Conservation (phyloP, 2,113 vertebrate genomes). For the Struthio camelus region DNA sequence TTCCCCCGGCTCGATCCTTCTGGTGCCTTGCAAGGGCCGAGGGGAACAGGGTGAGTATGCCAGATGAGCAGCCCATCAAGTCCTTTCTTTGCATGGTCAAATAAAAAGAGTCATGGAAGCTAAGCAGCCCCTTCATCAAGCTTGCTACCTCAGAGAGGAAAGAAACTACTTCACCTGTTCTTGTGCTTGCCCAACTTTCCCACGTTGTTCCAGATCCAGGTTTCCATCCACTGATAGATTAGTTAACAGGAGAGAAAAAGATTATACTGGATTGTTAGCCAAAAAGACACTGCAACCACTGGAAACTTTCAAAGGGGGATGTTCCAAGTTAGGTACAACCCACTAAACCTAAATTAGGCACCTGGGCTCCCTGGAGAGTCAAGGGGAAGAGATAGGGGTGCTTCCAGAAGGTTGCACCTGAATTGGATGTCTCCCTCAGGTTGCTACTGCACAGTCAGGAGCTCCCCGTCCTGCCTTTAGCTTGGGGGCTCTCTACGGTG, state of each 20-base stretch:
- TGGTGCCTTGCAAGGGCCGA: not conserved
- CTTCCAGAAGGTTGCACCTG: not conserved
- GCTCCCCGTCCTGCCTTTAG: not conserved
- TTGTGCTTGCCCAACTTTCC: not conserved
- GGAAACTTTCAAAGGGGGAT: not conserved
- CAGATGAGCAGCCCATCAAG: not conserved
- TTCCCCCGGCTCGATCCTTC: not conserved
- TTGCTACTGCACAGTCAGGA: not conserved
- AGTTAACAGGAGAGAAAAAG: not conserved
- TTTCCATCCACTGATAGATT: rapidly evolving
- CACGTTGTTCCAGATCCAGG: not conserved
- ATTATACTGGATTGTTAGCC: not conserved
- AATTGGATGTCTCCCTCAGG: not conserved
- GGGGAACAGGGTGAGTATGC: not conserved
- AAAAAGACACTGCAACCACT: not conserved
- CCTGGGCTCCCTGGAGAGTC: not conserved
- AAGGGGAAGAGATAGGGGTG: not conserved
- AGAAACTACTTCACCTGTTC: not conserved
- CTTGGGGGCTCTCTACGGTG: not conserved
- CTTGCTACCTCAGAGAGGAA: not conserved
- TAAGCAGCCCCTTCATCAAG: not conserved
- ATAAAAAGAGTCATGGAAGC: not conserved
- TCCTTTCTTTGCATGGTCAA: not conserved
- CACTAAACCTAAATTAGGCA: not conserved
- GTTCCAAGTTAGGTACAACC: not conserved